These are phyloP conservation scores for Trichechus manatus DNA, from an alignment of 2,113 vertebrate species.

Conservation along the genomic window DNA sequence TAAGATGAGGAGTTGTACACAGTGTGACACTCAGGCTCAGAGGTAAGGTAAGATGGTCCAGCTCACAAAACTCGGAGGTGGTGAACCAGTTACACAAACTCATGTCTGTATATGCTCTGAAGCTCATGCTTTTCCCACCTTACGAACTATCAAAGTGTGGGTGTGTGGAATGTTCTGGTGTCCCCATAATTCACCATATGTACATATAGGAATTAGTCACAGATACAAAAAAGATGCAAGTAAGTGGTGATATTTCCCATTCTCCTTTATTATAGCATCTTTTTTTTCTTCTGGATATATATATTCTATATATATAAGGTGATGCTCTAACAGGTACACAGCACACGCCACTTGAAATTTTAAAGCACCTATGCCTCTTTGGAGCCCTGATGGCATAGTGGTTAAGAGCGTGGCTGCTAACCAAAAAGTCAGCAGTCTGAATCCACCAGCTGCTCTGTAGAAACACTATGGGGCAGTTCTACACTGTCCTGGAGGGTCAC, in stretches of 20 bases:
- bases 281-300: constrained; percentile 26
- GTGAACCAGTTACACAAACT: background rate
- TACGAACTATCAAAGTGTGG: background rate
- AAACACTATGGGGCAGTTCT: no score
- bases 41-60: background rate
- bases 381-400: no score
- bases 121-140: background rate
- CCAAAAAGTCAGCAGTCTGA: no score
- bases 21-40: background rate
- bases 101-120: background rate
- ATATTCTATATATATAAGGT: background rate
- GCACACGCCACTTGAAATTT: background rate
- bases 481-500: no score
- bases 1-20: background rate
- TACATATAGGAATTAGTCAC: background rate
- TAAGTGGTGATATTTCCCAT: background rate
- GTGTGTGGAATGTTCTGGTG: background rate
- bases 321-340: background rate
- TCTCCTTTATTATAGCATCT: background rate
- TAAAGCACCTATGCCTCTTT: background rate
- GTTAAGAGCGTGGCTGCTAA: no score
- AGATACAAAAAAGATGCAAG: background rate
- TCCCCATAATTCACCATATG: background rate
- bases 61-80: background rate
- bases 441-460: no score